Base-by-base conservation (phyloP, 2,113 vertebrate species). In the Symphodus melops region DNA sequence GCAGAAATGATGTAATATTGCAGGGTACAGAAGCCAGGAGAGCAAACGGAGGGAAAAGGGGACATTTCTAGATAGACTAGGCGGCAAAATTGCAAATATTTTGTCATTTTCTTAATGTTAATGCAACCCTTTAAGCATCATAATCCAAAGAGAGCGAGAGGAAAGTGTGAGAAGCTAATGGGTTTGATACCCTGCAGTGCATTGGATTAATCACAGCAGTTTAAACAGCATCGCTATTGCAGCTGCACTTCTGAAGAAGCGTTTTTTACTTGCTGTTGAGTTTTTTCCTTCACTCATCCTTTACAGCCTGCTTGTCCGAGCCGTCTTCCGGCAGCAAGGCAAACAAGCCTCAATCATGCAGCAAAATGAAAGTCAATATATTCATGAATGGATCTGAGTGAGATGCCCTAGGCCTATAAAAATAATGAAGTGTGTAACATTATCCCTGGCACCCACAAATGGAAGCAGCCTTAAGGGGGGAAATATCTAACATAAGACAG, bases 291-390 rank as follows among this genome's bases (percentile, higher is more conserved):
- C 44, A 62, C 64, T 75, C 76, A 71, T 87, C 68, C 75, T 88
- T 83, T 83, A 83, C 77, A 51, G 70, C 75, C 82, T 79, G 76
- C 48, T 84, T 85, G 81, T 86, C 83, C 58, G 6, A 71, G 63
- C 73, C 7, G n/a, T 83, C 81, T 66, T 49, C 68, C 9, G 8
- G 56, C 69, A 60, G 73, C 70, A 75, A 77, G 81, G 73, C 84
- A 86, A 90, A 89, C 88, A 91, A 89, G 88, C 88, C 77, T 91
- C 87, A 91, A 91, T 91, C 88, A 87, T 72, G 84, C 61, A 76
- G 83, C 83, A 89, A 87, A 88, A 83, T 82, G 77, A 92, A 92
- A 91, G 87, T 92, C 90, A 90, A 88, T 91, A 92, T 91, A 89
- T 91, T 91, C 86, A 42, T 86, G 88, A 91, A 92, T 88, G 87